Conservation (phyloP, 2,797 vertebrate species). For the Brotula barbata region DNA sequence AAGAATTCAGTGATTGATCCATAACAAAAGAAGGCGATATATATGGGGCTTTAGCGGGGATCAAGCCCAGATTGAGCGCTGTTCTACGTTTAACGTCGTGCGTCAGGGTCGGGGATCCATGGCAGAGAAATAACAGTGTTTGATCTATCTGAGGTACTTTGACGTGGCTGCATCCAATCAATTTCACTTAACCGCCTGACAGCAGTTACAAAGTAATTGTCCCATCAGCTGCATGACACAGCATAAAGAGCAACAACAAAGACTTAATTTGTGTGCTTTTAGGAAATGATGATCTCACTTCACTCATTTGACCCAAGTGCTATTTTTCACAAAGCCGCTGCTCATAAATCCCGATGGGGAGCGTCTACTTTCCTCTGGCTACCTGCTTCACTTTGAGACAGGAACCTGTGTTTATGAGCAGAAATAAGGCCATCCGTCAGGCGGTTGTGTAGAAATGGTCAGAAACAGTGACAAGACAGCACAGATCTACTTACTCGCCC, state of each 20-base stretch:
- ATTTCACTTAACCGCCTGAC: constrained; percentile 39
- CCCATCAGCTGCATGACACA: constrained; percentile 50
- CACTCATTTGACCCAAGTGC: constrained; percentile 40
- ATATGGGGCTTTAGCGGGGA: constrained; percentile 17
- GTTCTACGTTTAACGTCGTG: constrained; percentile 6
- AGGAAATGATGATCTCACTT: constrained; percentile 49
- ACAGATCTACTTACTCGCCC: constrained; percentile 43
- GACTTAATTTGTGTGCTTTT: constrained; percentile 32
- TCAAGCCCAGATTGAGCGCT: background rate
- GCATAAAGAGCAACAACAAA: constrained; percentile 47
- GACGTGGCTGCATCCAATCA: constrained; percentile 58
- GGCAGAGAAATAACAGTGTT: background rate
- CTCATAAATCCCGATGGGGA: constrained; percentile 58
- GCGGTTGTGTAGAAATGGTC: constrained; percentile 62
- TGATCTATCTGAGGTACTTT: constrained; percentile 43
- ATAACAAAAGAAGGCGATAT: constrained; percentile 12
- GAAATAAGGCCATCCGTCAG: constrained; percentile 74
- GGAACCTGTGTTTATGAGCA: constrained; percentile 65
- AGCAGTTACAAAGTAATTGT: constrained; percentile 56
- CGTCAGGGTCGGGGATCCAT: background rate
- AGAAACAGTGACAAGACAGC: constrained; percentile 56
- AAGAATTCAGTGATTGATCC: constrained; percentile 18
- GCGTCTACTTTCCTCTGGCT: constrained; percentile 40
- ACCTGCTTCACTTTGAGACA: constrained; percentile 58
- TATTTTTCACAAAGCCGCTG: constrained; percentile 44